These are phyloP conservation scores for Fragum whitleyi DNA, from an alignment of 2,888 invertebrate species.

Conservation along the genomic window DNA sequence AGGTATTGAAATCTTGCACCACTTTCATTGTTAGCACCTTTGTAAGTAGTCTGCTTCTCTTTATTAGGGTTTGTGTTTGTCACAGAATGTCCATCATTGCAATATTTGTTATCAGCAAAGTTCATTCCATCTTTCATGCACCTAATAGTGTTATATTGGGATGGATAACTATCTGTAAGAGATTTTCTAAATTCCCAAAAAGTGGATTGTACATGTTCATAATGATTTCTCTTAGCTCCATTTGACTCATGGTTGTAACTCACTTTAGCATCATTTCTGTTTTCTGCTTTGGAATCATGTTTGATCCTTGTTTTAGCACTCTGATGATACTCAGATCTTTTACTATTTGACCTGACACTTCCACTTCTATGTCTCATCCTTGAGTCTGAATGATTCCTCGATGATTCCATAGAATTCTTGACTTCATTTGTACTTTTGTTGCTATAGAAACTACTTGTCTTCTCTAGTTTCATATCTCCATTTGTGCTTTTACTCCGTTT, in stretches of 20 bases:
- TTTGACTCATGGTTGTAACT: background rate
- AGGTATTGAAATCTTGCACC: background rate
- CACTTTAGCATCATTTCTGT: background rate
- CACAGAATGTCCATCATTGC: background rate
- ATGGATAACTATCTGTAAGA: background rate
- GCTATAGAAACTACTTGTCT: slow-evolving; percentile 26
- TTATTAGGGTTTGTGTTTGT: background rate
- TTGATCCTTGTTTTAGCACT: background rate
- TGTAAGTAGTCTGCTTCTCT: background rate
- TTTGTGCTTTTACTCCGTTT: slow-evolving; percentile 14
- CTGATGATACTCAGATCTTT: slow-evolving; percentile 3
- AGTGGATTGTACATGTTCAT: background rate
- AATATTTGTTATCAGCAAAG: slow-evolving; percentile 42
- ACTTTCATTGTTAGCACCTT: slow-evolving; percentile 1
- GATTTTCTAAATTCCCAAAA: slow-evolving; percentile 20
- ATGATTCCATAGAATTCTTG: background rate
- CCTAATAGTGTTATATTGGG: slow-evolving; percentile 36
- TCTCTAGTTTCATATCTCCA: background rate
- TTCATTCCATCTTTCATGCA: slow-evolving; percentile 56
- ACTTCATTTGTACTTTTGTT: slow-evolving; percentile 16
- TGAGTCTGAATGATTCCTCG: background rate
- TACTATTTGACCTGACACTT: background rate
- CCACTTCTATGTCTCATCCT: slow-evolving; percentile 4
- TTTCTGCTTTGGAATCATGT: background rate
- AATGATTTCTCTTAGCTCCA: background rate